phyloP scores from a whole-genome alignment of 2,113 vertebrate species.

The Stercorarius parasiticus region DNA sequence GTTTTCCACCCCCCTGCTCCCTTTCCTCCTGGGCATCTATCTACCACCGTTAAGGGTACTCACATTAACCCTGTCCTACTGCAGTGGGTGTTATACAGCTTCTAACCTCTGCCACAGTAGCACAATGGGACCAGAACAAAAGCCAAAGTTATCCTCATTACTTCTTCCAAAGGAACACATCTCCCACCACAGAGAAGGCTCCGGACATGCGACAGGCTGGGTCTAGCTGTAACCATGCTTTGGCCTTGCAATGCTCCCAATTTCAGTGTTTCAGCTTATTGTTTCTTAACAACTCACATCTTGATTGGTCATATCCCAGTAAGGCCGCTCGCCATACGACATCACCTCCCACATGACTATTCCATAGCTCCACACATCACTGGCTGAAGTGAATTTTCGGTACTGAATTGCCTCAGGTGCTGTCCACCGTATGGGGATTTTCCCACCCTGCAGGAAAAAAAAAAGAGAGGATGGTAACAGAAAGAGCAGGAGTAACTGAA shows the following conservation, averaged over 20 bases:
- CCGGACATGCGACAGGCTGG: background rate
- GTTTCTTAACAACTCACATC: conserved; percentile 72
- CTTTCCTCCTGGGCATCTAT: background rate
- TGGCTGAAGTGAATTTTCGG: conserved; percentile 82
- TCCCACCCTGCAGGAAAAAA: conserved; percentile 72
- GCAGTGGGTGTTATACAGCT: background rate
- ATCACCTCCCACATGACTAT: conserved; percentile 87
- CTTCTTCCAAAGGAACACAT: background rate
- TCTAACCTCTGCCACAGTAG: background rate
- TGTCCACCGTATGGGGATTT: conserved; percentile 83
- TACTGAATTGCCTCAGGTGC: conserved; percentile 82
- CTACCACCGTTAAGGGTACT: background rate
- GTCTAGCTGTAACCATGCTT: background rate
- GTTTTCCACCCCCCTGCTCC: background rate
- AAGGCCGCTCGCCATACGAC: conserved; percentile 82
- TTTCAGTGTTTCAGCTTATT: background rate
- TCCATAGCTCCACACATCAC: conserved; percentile 82
- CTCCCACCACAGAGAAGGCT: background rate
- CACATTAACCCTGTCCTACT: background rate
- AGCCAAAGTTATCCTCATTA: background rate
- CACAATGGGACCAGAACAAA: background rate
- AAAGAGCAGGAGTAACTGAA: background rate
- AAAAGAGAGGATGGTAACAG: background rate
- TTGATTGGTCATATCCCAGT: conserved; percentile 88
- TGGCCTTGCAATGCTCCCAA: background rate